Evolutionary conservation across 2,888 invertebrate genomes (phyloP).

Genomic region (Agrilus mali): DNA sequence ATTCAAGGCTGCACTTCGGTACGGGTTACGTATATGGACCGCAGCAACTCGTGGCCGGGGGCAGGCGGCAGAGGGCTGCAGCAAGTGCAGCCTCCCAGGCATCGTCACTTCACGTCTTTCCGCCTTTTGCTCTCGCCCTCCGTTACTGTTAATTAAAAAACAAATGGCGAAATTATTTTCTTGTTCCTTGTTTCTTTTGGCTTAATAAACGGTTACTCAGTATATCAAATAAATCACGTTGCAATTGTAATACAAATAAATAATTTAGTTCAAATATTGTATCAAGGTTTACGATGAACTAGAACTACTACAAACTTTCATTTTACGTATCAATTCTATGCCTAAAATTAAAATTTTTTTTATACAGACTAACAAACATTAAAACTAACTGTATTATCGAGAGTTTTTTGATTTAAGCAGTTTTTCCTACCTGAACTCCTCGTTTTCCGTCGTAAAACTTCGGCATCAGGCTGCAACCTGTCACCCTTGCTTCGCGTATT

Average conservation of each 20-base stretch:
- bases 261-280: too few relatives aligned
- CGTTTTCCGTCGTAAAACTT: conserved; percentile 44
- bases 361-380: not conserved
- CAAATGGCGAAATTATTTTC: not conserved
- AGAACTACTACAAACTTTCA: too few relatives aligned
- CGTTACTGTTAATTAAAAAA: conserved; percentile 23
- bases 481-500: conserved; percentile 31
- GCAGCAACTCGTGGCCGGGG: conserved; percentile 19
- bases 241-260: too few relatives aligned
- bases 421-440: conserved; percentile 52
- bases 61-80: conserved; percentile 13
- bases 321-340: too few relatives aligned
- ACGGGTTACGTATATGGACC: conserved; percentile 20
- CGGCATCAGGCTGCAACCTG: conserved; percentile 25
- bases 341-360: too few relatives aligned
- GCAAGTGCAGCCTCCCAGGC: conserved; percentile 27
- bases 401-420: not conserved
- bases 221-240: too few relatives aligned
- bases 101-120: conserved; percentile 38
- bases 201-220: too few relatives aligned
- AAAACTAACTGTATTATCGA: not conserved
- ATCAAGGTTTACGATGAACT: too few relatives aligned
- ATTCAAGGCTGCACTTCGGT: conserved; percentile 22
- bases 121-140: conserved; percentile 33
- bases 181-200: too few relatives aligned